Evolutionary conservation across 2,797 vertebrate species (phyloP).

Genomic region (Coccyzus lansbergi): DNA sequence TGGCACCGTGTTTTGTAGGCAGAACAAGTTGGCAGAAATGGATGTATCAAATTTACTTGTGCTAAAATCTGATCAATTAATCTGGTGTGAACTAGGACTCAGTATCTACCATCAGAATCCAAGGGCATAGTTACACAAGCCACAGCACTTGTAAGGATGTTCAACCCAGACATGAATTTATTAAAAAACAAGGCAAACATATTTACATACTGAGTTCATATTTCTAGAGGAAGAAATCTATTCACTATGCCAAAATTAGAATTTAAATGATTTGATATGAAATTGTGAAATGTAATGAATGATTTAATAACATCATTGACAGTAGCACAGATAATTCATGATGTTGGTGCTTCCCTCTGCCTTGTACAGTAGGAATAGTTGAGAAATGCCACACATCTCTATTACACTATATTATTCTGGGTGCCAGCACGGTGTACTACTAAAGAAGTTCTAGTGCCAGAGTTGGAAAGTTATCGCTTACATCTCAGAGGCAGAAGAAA

Average conservation of each 20-base stretch:
- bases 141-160: slow-evolving; percentile 53
- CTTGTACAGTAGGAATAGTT: background rate
- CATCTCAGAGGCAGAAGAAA: background rate
- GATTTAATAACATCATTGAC: slow-evolving; percentile 50
- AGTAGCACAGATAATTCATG: slow-evolving; percentile 64
- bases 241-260: slow-evolving; percentile 33
- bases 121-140: slow-evolving; percentile 48
- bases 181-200: slow-evolving; percentile 63
- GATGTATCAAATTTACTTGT: background rate
- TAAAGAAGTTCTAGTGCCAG: background rate
- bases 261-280: slow-evolving; percentile 41
- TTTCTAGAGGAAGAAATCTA: slow-evolving; percentile 32
- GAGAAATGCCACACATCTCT: slow-evolving; percentile 19
- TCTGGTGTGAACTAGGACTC: slow-evolving; percentile 10
- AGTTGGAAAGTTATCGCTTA: background rate
- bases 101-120: slow-evolving; percentile 19
- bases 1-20: background rate
- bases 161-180: slow-evolving; percentile 52
- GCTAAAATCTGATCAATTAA: slow-evolving; percentile 29
- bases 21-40: background rate
- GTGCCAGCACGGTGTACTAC: background rate
- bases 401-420: background rate
- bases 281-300: slow-evolving; percentile 54
- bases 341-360: slow-evolving; percentile 6
- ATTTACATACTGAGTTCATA: slow-evolving; percentile 47